Evolutionary conservation across 53 echinoderm and acorn worm species (phyloP).

Genomic region (Arbacia lixula): DNA sequence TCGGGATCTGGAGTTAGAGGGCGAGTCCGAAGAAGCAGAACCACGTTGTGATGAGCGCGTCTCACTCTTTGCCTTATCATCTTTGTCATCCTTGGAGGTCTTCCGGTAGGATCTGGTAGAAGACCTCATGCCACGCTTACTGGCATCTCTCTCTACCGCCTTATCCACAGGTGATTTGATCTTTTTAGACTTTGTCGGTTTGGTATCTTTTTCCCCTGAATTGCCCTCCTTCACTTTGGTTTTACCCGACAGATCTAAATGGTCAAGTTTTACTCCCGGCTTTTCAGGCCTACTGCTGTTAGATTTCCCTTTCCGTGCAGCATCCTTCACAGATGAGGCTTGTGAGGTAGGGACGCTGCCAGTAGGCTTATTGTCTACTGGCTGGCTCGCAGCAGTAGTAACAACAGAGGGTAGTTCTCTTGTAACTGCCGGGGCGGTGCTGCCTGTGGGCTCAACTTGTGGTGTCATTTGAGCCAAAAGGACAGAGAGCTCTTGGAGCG

Average conservation of each 20-base stretch:
- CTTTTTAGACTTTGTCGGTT: constrained; percentile 34
- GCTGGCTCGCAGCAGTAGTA: not conserved
- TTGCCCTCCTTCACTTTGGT: constrained; percentile 23
- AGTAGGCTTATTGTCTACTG: too few species aligned
- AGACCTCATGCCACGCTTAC: constrained; percentile 42
- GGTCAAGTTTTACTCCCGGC: constrained; percentile 18
- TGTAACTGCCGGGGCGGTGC: not conserved
- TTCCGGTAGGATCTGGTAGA: constrained; percentile 33
- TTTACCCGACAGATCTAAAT: constrained; percentile 39
- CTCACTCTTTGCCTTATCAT: constrained; percentile 13
- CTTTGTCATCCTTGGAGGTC: constrained; percentile 25
- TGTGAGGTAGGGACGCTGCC: too few species aligned
- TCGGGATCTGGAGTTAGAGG: constrained; percentile 70
- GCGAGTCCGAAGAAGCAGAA: constrained; percentile 53
- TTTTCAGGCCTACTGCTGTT: not conserved
- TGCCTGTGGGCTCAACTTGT: not conserved
- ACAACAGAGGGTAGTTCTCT: constrained; percentile 36
- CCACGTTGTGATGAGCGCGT: constrained; percentile 21
- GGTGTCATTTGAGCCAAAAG: not conserved
- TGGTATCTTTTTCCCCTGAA: constrained; percentile 21
- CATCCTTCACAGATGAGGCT: not conserved
- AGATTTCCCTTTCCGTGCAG: not conserved
- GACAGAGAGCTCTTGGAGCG: not conserved
- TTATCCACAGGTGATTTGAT: constrained; percentile 48
- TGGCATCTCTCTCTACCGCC: constrained; percentile 47